These are phyloP conservation scores for Amia ocellicauda DNA, from an alignment of 2,113 vertebrate genomes.

Conservation along the genomic window DNA sequence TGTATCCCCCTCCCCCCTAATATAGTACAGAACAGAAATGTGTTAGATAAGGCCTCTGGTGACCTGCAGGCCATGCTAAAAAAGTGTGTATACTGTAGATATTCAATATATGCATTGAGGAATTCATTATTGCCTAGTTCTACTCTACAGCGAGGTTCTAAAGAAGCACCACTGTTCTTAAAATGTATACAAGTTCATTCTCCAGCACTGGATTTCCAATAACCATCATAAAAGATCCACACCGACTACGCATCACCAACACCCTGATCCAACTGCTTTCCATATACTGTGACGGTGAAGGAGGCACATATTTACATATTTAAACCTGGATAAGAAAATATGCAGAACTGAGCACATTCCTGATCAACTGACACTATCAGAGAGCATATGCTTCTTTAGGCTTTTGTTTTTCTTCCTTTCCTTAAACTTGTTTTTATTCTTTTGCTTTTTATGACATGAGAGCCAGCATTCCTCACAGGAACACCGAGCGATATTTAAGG, in stretches of 20 bases:
- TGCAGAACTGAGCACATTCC: constrained; percentile 44
- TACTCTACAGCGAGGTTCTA: constrained; percentile 28
- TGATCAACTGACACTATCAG: constrained; percentile 34
- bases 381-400: constrained; percentile 17
- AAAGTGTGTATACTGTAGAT: constrained; percentile 22
- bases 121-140: constrained; percentile 36
- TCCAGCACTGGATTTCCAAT: constrained; percentile 2
- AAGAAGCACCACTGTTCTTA: constrained; percentile 38
- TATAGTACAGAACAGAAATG: constrained; percentile 24
- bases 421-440: too few species aligned
- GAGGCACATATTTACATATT: constrained; percentile 65
- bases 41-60: constrained; percentile 50
- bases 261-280: neutral
- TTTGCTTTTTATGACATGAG: constrained; percentile 27
- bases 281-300: constrained; percentile 46
- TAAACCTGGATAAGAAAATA: constrained; percentile 55
- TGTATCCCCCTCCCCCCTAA: constrained; percentile 22
- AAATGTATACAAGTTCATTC: neutral
- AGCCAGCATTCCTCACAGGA: constrained; percentile 28
- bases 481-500: constrained; percentile 40
- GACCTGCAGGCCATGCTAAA: constrained; percentile 48
- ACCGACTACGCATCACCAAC: neutral
- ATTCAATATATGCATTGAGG: constrained; percentile 10
- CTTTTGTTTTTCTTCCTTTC: neutral
- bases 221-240: neutral